Conservation (phyloP, 2,888 invertebrate genomes). For the Tryphoninae sp. region DNA sequence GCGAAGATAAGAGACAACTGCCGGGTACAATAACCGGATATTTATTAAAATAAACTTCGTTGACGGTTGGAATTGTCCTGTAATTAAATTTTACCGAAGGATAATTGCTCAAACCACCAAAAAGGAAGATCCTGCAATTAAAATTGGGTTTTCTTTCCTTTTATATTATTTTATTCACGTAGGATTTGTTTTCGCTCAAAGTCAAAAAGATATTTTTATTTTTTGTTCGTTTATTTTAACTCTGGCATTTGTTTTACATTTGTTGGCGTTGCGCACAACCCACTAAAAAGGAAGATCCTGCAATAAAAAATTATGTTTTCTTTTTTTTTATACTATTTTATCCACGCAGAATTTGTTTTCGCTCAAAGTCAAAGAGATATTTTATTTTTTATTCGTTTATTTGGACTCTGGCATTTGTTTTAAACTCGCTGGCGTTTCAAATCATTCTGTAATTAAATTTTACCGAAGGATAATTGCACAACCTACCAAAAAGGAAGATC, state of each 20-base stretch:
- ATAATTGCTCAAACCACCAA: constrained; percentile 29
- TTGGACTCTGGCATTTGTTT: not conserved
- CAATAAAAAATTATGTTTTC: constrained; percentile 31
- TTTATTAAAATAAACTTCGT: constrained; percentile 41
- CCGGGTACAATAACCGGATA: constrained; percentile 5
- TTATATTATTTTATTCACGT: constrained; percentile 5
- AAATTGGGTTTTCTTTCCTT: not conserved
- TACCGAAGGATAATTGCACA: not conserved
- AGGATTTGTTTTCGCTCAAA: not conserved
- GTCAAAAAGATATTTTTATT: not conserved
- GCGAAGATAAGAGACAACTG: not conserved
- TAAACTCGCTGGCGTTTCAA: not conserved
- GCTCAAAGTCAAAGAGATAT: not conserved
- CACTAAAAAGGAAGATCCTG: constrained; percentile 38
- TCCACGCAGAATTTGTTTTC: not conserved
- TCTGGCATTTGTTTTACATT: not conserved
- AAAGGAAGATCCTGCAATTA: constrained; percentile 49
- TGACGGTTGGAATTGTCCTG: not conserved
- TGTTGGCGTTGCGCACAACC: constrained; percentile 1
- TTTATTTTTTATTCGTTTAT: not conserved
- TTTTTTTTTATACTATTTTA: constrained; percentile 16
- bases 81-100: constrained; percentile 39
- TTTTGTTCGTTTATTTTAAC: not conserved
- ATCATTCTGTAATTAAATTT: no score
- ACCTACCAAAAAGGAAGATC: constrained; percentile 41